These are phyloP conservation scores for Anarrhichthys ocellatus DNA, from an alignment of 2,113 vertebrate species.

Conservation along the genomic window DNA sequence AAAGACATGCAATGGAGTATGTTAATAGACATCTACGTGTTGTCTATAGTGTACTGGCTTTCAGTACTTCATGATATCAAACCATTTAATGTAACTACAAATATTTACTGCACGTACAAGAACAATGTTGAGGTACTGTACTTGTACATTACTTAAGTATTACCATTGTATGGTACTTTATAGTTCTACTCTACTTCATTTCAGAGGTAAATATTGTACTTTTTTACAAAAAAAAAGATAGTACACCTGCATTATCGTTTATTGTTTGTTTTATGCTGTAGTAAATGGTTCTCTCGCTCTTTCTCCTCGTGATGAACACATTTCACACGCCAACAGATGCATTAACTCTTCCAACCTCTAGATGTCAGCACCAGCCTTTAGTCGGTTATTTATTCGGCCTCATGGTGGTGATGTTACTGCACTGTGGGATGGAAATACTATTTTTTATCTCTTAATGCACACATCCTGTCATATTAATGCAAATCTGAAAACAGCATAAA, in stretches of 20 bases:
- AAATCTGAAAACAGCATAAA: background rate
- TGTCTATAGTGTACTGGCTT: background rate
- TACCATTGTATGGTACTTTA: background rate
- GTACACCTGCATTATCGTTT: background rate
- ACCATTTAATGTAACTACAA: background rate
- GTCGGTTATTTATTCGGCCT: background rate
- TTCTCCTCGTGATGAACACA: background rate
- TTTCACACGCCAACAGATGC: background rate
- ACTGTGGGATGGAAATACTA: background rate
- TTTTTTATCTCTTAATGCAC: slow-evolving; percentile 8
- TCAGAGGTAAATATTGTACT: background rate
- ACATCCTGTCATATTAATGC: background rate
- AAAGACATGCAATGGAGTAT: too few relatives aligned
- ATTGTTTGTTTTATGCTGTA: background rate
- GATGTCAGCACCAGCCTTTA: slow-evolving; percentile 48
- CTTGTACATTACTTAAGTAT: background rate
- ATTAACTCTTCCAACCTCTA: slow-evolving; percentile 11
- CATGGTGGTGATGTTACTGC: background rate
- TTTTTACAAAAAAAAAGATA: background rate
- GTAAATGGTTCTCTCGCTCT: background rate
- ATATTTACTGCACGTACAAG: background rate
- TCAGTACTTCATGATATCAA: background rate
- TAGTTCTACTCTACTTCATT: background rate
- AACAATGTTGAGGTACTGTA: background rate
- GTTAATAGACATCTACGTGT: background rate